phyloP scores from a whole-genome alignment of 2,888 invertebrate genomes.

The Caenorhabditis japonica region DNA sequence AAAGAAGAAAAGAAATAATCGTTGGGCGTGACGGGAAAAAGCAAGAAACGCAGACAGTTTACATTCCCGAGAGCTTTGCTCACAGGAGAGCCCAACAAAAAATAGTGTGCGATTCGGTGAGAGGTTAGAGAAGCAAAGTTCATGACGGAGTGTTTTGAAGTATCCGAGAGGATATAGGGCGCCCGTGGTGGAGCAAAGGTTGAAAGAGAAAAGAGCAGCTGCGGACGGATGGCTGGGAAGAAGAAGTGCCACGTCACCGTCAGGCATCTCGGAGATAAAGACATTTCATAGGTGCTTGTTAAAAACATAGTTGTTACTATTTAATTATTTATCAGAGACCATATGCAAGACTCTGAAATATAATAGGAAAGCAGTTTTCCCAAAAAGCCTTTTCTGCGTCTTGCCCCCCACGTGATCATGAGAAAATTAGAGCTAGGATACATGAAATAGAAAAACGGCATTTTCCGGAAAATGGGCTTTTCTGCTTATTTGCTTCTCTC shows the following conservation, averaged over 20 bases:
- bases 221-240: constrained; percentile 4
- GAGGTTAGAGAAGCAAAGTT: constrained; percentile 9
- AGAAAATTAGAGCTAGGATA: too few species aligned
- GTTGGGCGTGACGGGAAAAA: constrained; percentile 5
- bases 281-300: too few species aligned
- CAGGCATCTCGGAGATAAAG: not conserved
- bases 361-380: too few species aligned
- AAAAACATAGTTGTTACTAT: too few species aligned
- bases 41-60: constrained; percentile 4
- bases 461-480: too few species aligned
- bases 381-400: too few species aligned
- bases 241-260: constrained; percentile 1
- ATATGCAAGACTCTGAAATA: too few species aligned
- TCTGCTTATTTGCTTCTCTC: too few species aligned
- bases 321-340: too few species aligned
- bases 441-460: too few species aligned
- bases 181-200: constrained; percentile 19
- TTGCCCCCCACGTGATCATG: too few species aligned
- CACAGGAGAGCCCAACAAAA: constrained; percentile 1
- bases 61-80: constrained; percentile 13
- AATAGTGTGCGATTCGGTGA: constrained; percentile 1
- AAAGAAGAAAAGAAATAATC: too few species aligned
- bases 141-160: constrained; percentile 38
- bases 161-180: constrained; percentile 4
- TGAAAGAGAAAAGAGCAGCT: constrained; percentile 16